Evolutionary conservation across 2,888 invertebrate species (phyloP).

Genomic region (Keiferia lycopersicella): DNA sequence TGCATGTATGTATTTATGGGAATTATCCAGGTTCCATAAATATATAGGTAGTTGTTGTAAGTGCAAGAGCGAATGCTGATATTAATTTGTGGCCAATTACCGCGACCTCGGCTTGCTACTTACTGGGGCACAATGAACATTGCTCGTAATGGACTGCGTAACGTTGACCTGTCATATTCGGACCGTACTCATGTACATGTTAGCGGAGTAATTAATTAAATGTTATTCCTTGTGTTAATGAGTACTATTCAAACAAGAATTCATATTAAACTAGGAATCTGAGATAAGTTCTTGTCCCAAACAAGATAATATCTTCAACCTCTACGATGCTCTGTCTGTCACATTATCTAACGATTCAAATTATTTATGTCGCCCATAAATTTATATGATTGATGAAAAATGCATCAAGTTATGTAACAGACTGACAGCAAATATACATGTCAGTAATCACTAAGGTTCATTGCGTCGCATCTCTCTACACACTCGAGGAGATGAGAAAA

Average conservation of each 20-base stretch:
- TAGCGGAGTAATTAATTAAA: no score
- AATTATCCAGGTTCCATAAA: constrained; percentile 42
- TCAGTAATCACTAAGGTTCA: constrained; percentile 27
- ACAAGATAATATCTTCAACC: background rate
- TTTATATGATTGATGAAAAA: constrained; percentile 1
- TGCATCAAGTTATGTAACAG: background rate
- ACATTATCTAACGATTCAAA: background rate
- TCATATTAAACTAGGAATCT: no score
- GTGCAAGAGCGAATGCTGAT: constrained; percentile 38
- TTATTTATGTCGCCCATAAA: background rate
- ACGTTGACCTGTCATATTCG: background rate
- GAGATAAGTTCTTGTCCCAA: no score
- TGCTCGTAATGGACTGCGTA: background rate
- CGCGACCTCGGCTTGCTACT: constrained; percentile 13
- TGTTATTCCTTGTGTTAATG: no score
- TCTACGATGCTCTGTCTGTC: no score
- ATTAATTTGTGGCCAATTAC: constrained; percentile 46
- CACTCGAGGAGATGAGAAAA: constrained; percentile 57
- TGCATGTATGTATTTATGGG: no score
- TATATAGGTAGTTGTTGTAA: constrained; percentile 46
- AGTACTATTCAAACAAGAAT: no score
- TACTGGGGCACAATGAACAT: constrained; percentile 19
- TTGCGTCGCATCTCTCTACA: constrained; percentile 34
- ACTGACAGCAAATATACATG: background rate
- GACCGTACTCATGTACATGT: background rate